These are phyloP conservation scores for Platyscapa corneri DNA, from an alignment of 1,140 invertebrate genomes.

Conservation along the genomic window DNA sequence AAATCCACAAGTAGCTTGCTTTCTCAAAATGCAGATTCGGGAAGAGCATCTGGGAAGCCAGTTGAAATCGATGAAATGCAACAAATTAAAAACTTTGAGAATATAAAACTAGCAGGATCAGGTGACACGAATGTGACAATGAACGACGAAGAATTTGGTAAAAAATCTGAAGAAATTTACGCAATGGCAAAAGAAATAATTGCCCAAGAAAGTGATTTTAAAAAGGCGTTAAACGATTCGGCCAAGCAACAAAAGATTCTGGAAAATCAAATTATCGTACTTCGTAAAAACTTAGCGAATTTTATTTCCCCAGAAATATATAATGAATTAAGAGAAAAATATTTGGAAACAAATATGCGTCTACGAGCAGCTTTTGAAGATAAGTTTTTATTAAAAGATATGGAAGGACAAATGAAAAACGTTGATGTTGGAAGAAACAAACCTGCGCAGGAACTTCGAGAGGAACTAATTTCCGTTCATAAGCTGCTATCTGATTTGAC, in stretches of 20 bases:
- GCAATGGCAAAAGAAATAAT: conserved; percentile 63
- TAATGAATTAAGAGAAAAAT: conserved; percentile 65
- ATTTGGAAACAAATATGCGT: conserved; percentile 66
- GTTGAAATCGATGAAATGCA: conserved; percentile 34
- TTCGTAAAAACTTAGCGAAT: conserved; percentile 64
- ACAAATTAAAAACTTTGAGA: neutral
- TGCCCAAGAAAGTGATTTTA: conserved; percentile 60
- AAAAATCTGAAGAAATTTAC: conserved; percentile 63
- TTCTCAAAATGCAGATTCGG: conserved; percentile 42
- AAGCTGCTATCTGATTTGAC: conserved; percentile 18
- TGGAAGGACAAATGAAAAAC: neutral
- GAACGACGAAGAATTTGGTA: conserved; percentile 63
- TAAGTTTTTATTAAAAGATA: conserved; percentile 52
- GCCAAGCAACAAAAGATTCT: conserved; percentile 62
- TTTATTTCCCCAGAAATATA: conserved; percentile 60
- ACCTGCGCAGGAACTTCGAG: conserved; percentile 17
- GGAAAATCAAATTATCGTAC: conserved; percentile 57
- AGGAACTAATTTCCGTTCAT: conserved; percentile 40
- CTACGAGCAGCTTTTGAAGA: conserved; percentile 63
- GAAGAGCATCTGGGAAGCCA: conserved; percentile 43
- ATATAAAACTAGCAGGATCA: neutral
- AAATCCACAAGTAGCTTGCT: neutral
- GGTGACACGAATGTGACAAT: neutral
- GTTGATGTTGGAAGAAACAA: neutral
- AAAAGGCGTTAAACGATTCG: conserved; percentile 62